Evolutionary conservation across 2,113 vertebrate genomes (phyloP), one percentile per base, ranked within the genome.

Genomic region (Galbula dea): DNA sequence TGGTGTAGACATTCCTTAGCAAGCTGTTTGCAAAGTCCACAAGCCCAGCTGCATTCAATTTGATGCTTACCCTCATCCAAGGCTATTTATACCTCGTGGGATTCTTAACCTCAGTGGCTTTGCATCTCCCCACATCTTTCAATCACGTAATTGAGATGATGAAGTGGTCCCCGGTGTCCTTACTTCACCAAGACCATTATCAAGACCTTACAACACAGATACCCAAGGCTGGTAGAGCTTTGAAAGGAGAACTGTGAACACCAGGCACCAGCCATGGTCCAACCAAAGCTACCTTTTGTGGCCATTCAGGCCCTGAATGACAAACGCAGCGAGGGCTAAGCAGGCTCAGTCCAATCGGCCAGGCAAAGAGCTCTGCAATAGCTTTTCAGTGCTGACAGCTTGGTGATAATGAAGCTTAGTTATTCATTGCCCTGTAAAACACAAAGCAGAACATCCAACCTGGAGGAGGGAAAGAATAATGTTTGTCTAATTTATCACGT

Each of bases 11-110:
- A 88, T 94, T 96, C 94, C 65, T 83, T 36, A 89, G 68, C n/a
- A 83, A 93, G 52, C 82, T 1, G 41, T 57, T 91, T 78, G 91
- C 68, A 12, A 80, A 95, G 93, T 78, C 91, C 94, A 75, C 91
- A 94, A 84, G 74, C 12, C 89, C 95, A 95, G 88, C 96, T 96
- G 95, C 82, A 34, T 94, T 72, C 94, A 95, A 94, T 96, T 95
- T 94, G 82, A 61, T 57, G 75, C 91, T 94, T 68, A 77, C 85
- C 26, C 75, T 95, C 89, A 45, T 86, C 84, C 95, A 95, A 86
- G 87, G 63, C 75, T 93, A 91, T 89, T 94, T 95, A 91, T 91
- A 91, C 75, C 89, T 65, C 88, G 7, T 63, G 82, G 87, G 75
- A 71, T 89, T 83, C 89, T 78, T 90, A 96, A 95, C 95, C 95